Evolutionary conservation across 2,113 vertebrate species (phyloP).

Genomic region (Carassius carassius): DNA sequence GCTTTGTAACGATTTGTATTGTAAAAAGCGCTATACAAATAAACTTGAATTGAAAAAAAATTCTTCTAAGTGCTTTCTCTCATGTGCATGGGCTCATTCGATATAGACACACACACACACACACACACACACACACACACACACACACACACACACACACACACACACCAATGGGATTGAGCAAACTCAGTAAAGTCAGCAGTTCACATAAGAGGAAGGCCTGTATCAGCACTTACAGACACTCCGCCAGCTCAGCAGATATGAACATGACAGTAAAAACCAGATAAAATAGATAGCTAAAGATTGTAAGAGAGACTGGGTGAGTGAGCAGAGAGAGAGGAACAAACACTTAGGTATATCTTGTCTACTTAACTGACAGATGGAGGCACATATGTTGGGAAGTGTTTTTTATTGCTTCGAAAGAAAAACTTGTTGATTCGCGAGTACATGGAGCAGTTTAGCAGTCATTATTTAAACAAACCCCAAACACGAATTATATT

Average conservation of each 20-base stretch:
- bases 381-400: background rate
- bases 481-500: background rate
- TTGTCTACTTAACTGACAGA: slow-evolving; percentile 7
- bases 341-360: background rate
- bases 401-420: background rate
- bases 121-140: background rate
- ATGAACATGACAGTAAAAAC: slow-evolving; percentile 24
- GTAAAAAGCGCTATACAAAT: no score
- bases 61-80: background rate
- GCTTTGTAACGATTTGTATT: no score
- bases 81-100: background rate
- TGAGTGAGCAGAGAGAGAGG: slow-evolving; percentile 17
- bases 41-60: no score
- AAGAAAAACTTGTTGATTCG: background rate
- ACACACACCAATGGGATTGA: background rate
- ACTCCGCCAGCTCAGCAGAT: slow-evolving; percentile 16
- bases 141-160: background rate
- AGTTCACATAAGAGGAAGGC: background rate
- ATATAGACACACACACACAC: slow-evolving; percentile 8
- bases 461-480: background rate
- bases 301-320: background rate
- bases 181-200: slow-evolving; percentile 6
- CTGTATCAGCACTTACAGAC: slow-evolving; percentile 24
- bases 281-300: slow-evolving; percentile 2
- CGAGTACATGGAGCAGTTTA: background rate